Evolutionary conservation across 2,797 vertebrate genomes (phyloP).

Genomic region (Pelobates cultripes): DNA sequence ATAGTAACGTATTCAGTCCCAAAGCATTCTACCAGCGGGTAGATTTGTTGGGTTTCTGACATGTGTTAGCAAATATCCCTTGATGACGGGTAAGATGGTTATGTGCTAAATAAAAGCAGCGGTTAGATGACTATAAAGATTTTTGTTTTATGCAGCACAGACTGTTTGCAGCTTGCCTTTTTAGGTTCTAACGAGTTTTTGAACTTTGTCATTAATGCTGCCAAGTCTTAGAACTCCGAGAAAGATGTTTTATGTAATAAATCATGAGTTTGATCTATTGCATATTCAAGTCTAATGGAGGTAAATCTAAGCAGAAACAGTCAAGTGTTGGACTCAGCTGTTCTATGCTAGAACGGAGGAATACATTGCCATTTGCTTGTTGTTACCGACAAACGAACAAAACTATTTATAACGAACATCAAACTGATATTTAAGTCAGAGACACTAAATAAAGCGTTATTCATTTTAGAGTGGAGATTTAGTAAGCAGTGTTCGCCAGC

Average conservation of each 20-base stretch:
- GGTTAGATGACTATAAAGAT: slow-evolving; percentile 25
- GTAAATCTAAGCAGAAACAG: too few species aligned
- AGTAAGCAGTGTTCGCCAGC: too few species aligned
- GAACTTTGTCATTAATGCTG: slow-evolving; percentile 11
- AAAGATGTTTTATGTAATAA: slow-evolving; percentile 41
- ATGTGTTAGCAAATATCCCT: background rate
- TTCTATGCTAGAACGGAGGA: too few species aligned
- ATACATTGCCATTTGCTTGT: too few species aligned
- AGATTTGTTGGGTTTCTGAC: background rate
- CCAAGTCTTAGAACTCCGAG: slow-evolving; percentile 30
- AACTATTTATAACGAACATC: too few species aligned
- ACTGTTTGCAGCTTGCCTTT: slow-evolving; percentile 32
- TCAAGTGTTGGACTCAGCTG: too few species aligned
- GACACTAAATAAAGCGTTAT: too few species aligned
- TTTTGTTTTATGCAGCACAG: background rate
- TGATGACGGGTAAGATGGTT: slow-evolving; percentile 10
- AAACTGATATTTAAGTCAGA: too few species aligned
- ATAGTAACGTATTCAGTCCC: background rate
- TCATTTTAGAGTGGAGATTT: too few species aligned
- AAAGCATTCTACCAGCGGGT: background rate
- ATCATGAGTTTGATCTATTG: slow-evolving; percentile 16
- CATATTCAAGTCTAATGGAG: background rate
- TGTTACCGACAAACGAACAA: too few species aligned
- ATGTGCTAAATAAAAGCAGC: slow-evolving; percentile 5
- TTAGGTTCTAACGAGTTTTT: slow-evolving; percentile 34